phyloP scores from a whole-genome alignment of 2,113 vertebrate species.

The Forbesichthys papilliferus region DNA sequence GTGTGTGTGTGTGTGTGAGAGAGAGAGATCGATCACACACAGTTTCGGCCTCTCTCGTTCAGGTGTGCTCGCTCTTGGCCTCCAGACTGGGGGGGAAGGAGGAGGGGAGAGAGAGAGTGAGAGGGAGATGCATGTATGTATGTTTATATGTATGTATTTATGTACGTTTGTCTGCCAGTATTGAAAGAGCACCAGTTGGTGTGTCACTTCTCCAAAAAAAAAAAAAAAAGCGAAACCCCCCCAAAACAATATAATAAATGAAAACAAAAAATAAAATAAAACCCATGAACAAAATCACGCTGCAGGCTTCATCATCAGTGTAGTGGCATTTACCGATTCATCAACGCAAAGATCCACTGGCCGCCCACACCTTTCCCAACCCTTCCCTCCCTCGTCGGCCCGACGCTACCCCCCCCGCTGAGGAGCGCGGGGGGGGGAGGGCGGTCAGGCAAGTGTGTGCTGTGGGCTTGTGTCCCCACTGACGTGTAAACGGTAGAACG shows the following conservation, averaged over 20 bases:
- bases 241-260: neutral
- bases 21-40: no score
- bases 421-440: conserved; percentile 8
- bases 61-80: conserved; percentile 2
- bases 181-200: conserved; percentile 25
- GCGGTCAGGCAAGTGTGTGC: conserved; percentile 50
- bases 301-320: conserved; percentile 5
- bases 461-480: conserved; percentile 43
- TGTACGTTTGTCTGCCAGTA: conserved; percentile 6
- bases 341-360: conserved; percentile 43
- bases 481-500: conserved; percentile 62
- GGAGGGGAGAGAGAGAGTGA: neutral
- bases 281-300: conserved; percentile 17
- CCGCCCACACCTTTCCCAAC: conserved; percentile 26
- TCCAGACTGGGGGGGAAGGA: conserved; percentile 1
- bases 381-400: neutral
- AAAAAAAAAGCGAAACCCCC: no score
- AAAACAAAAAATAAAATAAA: conserved; percentile 5
- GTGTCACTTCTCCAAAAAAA: no score
- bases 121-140: neutral
- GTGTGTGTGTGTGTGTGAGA: no score
- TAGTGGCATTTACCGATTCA: conserved; percentile 34
- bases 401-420: neutral
- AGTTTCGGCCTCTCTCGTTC: neutral
- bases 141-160: conserved; percentile 2